A percentile compares a stretch with the other conserved stretches of the same genome.
Conservation (phyloP, 1,140 invertebrate genomes). For the Andricus grossulariae region DNA sequence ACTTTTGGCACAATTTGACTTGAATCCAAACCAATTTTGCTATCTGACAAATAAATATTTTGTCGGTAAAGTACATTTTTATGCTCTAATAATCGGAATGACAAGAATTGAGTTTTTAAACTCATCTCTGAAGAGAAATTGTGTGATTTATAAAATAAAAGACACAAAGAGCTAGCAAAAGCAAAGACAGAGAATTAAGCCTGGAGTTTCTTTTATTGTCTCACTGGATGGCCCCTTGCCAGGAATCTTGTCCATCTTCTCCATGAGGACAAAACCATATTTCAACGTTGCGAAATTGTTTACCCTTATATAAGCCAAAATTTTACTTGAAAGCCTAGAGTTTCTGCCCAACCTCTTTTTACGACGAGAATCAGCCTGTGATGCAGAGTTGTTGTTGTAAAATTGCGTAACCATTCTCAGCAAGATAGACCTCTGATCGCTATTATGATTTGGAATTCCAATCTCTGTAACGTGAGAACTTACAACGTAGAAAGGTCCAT, state of each 20-base stretch:
- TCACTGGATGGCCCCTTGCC: not conserved
- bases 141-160: not conserved
- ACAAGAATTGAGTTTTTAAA: not conserved
- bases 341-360: not conserved
- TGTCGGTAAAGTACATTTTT: too few species aligned
- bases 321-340: not conserved
- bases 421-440: not conserved
- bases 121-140: not conserved
- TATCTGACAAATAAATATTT: too few species aligned
- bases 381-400: not conserved
- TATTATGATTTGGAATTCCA: constrained; percentile 8
- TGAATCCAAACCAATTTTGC: too few species aligned
- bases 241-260: constrained; percentile 23
- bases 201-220: constrained; percentile 6
- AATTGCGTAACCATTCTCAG: constrained; percentile 2
- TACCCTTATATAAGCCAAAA: constrained; percentile 13
- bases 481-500: not conserved
- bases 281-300: constrained; percentile 9
- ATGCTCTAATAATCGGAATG: not conserved
- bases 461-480: constrained; percentile 14
- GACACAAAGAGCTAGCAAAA: not conserved
- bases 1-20: too few species aligned
- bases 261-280: constrained; percentile 19
- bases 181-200: too few species aligned
- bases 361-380: not conserved